Evolutionary conservation across 2,113 vertebrate genomes (phyloP).

Genomic region (Machaerirhynchus nigripectus): DNA sequence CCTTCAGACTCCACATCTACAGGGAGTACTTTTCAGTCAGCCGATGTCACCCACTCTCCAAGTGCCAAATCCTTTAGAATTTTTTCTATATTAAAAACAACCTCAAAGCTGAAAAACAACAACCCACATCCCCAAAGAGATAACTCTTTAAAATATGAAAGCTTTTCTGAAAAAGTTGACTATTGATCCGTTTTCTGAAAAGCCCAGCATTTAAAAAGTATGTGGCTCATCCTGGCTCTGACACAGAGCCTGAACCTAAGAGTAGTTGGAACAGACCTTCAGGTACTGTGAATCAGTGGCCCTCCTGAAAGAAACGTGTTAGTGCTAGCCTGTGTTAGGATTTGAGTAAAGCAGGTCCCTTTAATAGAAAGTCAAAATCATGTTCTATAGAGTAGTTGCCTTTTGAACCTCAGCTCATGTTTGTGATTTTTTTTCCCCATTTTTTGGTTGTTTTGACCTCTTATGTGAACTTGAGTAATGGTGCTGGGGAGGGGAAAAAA

Average conservation of each 20-base stretch:
- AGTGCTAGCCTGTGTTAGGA: not conserved
- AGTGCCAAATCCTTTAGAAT: not conserved
- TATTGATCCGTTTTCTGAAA: not conserved
- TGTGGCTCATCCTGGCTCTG: not conserved
- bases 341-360: not conserved
- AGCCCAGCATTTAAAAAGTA: not conserved
- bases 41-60: not conserved
- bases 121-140: fast-evolving
- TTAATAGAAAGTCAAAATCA: not conserved
- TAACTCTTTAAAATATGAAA: not conserved
- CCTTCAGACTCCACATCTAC: not conserved
- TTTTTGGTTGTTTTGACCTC: not conserved
- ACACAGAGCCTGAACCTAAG: not conserved
- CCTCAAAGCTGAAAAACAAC: not conserved
- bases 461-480: not conserved
- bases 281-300: not conserved
- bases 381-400: not conserved
- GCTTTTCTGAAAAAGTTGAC: not conserved
- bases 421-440: not conserved
- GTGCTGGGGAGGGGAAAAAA: not conserved
- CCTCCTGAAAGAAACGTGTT: not conserved
- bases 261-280: not conserved
- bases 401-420: not conserved
- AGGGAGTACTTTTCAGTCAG: not conserved
- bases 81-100: not conserved